Evolutionary conservation across 2,888 invertebrate species (phyloP).

Genomic region (Brachypalpus laphriformis): DNA sequence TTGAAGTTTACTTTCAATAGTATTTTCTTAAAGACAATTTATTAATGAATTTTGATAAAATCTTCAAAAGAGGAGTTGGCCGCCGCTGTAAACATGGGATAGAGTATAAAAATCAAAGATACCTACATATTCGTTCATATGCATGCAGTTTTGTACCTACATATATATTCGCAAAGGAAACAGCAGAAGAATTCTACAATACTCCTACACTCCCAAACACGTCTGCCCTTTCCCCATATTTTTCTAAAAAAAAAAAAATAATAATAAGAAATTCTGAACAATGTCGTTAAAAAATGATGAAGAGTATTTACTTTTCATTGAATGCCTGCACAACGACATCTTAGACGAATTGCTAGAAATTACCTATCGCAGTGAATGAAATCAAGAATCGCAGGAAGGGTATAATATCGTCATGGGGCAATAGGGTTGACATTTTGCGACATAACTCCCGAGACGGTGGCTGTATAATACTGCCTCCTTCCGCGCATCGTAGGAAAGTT

Average conservation of each 20-base stretch:
- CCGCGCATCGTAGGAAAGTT: constrained; percentile 51
- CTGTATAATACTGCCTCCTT: background rate
- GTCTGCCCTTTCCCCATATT: background rate
- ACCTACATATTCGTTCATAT: too few relatives aligned
- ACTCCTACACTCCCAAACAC: too few relatives aligned
- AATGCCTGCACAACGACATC: constrained; percentile 18
- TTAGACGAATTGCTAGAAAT: constrained; percentile 66
- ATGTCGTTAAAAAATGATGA: background rate
- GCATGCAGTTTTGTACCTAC: too few relatives aligned
- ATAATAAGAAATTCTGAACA: background rate
- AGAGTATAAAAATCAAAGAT: too few relatives aligned
- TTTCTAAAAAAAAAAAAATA: background rate
- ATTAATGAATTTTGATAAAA: too few relatives aligned
- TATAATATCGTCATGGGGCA: constrained; percentile 20
- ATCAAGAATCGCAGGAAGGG: constrained; percentile 21
- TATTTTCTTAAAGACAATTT: too few relatives aligned
- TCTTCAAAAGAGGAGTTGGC: too few relatives aligned
- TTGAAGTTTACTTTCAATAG: too few relatives aligned
- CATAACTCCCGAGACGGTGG: constrained; percentile 18
- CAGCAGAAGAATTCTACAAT: too few relatives aligned
- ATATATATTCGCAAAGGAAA: too few relatives aligned
- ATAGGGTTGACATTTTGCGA: constrained; percentile 46
- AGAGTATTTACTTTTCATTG: constrained; percentile 33
- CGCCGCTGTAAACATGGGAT: too few relatives aligned
- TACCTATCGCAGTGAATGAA: constrained; percentile 46